Percentiles rank a stretch among this genome's conserved stretches.
These are phyloP conservation scores for Canis aureus DNA, from an alignment of 2,113 vertebrate genomes.

Conservation along the genomic window DNA sequence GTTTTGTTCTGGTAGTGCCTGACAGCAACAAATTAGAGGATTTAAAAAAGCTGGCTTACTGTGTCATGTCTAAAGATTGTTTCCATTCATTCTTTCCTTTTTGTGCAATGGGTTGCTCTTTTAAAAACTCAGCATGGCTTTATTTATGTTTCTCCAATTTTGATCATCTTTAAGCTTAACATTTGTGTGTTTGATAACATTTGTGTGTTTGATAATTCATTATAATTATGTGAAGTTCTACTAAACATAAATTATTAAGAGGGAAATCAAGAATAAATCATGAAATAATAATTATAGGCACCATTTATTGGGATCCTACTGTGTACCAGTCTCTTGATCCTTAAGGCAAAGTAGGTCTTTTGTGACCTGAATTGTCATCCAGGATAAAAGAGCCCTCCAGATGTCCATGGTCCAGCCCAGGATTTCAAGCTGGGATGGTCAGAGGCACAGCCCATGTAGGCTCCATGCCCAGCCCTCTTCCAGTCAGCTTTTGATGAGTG, in stretches of 20 bases:
- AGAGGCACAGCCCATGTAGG: accelerated
- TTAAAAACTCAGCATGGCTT: not conserved
- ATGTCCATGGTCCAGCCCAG: too few relatives aligned
- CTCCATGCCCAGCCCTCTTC: accelerated
- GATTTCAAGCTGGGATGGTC: not conserved
- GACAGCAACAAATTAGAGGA: not conserved
- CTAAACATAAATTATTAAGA: not conserved
- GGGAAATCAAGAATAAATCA: not conserved
- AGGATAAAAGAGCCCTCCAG: too few relatives aligned
- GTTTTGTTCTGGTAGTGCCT: not conserved
- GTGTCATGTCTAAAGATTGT: not conserved
- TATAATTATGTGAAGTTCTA: not conserved
- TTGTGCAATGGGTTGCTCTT: not conserved
- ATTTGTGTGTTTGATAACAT: not conserved
- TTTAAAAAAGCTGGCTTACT: not conserved
- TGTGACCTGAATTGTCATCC: accelerated
- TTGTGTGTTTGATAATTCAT: not conserved
- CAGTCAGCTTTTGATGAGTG: not conserved
- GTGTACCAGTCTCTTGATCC: not conserved
- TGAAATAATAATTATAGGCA: not conserved
- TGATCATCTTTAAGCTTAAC: not conserved
- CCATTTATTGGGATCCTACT: not conserved
- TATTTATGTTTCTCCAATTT: not conserved
- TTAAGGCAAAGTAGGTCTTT: not conserved
- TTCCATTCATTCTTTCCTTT: not conserved